A percentile compares a stretch with the other conserved stretches of the same genome.
These are phyloP conservation scores for Tachyglossus aculeatus DNA, from an alignment of 2,797 vertebrate genomes.

Conservation along the genomic window DNA sequence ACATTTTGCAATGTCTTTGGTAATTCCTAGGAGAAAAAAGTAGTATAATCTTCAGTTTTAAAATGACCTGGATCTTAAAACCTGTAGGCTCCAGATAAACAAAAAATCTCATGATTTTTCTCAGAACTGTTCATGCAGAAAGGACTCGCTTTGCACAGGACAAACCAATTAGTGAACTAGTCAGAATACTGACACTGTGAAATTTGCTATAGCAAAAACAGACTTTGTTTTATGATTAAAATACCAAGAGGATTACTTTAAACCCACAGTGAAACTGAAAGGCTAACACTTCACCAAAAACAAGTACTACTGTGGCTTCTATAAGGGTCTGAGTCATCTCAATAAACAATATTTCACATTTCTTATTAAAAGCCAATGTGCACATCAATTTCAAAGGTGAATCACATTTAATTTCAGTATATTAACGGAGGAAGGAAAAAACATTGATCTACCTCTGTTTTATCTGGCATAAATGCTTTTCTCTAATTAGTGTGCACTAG, in stretches of 20 bases:
- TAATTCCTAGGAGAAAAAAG: conserved; percentile 19
- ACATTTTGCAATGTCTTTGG: conserved; percentile 29
- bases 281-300: conserved; percentile 27
- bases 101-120: conserved; percentile 6
- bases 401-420: conserved; percentile 3
- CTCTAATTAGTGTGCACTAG: too few relatives aligned
- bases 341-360: neutral
- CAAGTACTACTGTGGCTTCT: too few relatives aligned
- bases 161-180: conserved; percentile 23
- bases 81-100: neutral
- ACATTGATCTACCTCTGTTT: neutral
- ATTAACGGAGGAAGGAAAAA: neutral
- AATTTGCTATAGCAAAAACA: conserved; percentile 4
- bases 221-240: neutral
- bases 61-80: neutral
- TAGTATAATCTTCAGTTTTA: neutral
- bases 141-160: neutral
- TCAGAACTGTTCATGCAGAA: neutral
- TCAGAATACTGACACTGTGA: neutral
- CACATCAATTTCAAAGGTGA: neutral
- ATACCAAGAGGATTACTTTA: neutral
- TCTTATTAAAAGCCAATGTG: neutral
- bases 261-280: conserved; percentile 24
- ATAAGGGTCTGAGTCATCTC: too few relatives aligned
- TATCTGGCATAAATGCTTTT: too few relatives aligned